phyloP scores from a whole-genome alignment of 2,113 vertebrate species.

The Ondatra zibethicus region DNA sequence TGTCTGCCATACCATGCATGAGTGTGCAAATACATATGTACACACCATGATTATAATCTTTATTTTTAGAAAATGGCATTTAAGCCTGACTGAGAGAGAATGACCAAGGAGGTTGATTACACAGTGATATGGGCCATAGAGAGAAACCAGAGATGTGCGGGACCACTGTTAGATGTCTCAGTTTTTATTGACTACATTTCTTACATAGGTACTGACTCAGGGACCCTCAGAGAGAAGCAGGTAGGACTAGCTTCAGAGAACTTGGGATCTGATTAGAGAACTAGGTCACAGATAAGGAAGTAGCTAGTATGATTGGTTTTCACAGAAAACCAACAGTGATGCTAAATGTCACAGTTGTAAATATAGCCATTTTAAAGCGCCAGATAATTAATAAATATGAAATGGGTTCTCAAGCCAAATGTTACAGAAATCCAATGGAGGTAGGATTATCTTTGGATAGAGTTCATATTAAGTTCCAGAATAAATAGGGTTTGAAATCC shows the following conservation, averaged over 20 bases:
- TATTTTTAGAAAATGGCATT: neutral
- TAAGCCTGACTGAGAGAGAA: neutral
- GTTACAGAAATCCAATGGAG: neutral
- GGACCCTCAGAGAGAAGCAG: neutral
- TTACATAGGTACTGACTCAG: neutral
- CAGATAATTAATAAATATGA: neutral
- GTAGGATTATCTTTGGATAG: neutral
- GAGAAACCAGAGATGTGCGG: neutral
- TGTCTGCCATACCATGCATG: neutral
- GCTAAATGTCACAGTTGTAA: neutral
- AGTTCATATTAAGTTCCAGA: neutral
- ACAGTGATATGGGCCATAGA: neutral
- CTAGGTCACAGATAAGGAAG: neutral
- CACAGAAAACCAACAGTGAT: neutral
- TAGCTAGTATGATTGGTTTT: neutral
- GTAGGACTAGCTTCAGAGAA: neutral
- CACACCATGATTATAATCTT: neutral
- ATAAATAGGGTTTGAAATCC: neutral
- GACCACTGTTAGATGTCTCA: neutral
- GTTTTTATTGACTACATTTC: neutral
- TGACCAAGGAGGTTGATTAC: no score
- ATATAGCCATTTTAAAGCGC: neutral
- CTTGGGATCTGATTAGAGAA: conserved; percentile 31
- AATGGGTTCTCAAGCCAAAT: neutral
- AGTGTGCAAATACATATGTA: neutral